Base-by-base conservation (phyloP, 2,113 vertebrate genomes). In the Pygoscelis adeliae region DNA sequence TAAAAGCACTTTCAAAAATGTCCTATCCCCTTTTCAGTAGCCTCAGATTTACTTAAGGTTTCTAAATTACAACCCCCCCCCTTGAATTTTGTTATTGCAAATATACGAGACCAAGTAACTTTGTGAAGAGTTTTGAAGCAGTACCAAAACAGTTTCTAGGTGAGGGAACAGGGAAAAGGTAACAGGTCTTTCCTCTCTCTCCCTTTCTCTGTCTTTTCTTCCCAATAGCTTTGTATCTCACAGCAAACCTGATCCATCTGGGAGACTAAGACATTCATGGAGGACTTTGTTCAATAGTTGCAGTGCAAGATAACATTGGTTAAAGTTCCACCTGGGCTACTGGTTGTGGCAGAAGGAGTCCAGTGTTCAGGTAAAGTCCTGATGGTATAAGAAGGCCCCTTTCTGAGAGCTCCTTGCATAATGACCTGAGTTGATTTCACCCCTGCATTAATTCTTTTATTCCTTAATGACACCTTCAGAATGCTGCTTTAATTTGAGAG, bases 1-100 rank as follows among this genome's bases (percentile, higher is more conserved):
- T 62, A 25, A 83, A 77, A 90, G 3, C 11, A 36, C 9, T 69
- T 53, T 90, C 8, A 50, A 20, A 93, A 74, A 17, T 16, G 14
- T 82, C 27, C 27, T 91, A 26, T 42, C 13, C 8, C 9, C 9
- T 89, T 87, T 83, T 21, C 67, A 53, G 13, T 29, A 72, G 15
- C 11, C 15, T 76, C 38, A 46, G 7, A 46, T 65, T 87, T 62
- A 82, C 38, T 59, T 67, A 36, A 87, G 20, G 3, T 49, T 90
- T 81, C 16, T 40, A 50, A 63, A 4, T 11, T 59, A 42, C 42
- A 42, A 42, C 1, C 14, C 42, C 42, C 40, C 0, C 0, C 2
- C 14, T 26, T 65, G 25, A 77, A 30, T 27, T 73, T 84, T 85
- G 0, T 82, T 29, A 46, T 38, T 82, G 13, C 5, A 82, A 78